Percentiles rank a stretch among this genome's conserved stretches.
phyloP scores from a whole-genome alignment of 2,797 vertebrate species.

The Scolopax rusticola region DNA sequence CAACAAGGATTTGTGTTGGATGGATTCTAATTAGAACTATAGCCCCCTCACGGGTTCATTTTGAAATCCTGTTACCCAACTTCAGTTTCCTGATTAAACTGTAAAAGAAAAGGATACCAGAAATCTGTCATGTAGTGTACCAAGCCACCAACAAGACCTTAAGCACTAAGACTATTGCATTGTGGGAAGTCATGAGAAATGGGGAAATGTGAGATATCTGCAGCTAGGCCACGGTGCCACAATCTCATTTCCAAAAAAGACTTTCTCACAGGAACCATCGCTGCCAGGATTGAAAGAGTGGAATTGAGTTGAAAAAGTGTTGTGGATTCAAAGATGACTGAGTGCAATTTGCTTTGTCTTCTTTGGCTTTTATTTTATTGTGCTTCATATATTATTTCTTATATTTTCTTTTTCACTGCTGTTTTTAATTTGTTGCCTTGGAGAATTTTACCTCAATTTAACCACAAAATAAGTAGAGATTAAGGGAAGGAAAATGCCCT shows the following conservation, averaged over 20 bases:
- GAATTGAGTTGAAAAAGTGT: fast-evolving
- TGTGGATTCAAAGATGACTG: background rate
- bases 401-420: too few relatives aligned
- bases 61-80: background rate
- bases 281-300: background rate
- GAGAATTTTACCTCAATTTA: background rate
- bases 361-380: background rate
- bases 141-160: background rate
- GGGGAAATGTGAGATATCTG: background rate
- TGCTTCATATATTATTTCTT: background rate
- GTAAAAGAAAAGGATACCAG: background rate
- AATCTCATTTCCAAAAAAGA: background rate
- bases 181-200: background rate
- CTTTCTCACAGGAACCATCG: background rate
- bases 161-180: background rate
- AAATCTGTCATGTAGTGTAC: background rate
- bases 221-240: background rate
- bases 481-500: background rate
- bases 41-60: background rate
- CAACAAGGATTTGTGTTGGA: background rate
- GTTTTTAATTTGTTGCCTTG: background rate
- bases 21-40: background rate
- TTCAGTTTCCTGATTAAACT: background rate
- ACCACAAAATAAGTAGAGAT: background rate
- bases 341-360: background rate